Evolutionary conservation across 2,888 invertebrate species (phyloP), one percentile per base, ranked within the genome.

Genomic region (Leptinotarsa haldemani): DNA sequence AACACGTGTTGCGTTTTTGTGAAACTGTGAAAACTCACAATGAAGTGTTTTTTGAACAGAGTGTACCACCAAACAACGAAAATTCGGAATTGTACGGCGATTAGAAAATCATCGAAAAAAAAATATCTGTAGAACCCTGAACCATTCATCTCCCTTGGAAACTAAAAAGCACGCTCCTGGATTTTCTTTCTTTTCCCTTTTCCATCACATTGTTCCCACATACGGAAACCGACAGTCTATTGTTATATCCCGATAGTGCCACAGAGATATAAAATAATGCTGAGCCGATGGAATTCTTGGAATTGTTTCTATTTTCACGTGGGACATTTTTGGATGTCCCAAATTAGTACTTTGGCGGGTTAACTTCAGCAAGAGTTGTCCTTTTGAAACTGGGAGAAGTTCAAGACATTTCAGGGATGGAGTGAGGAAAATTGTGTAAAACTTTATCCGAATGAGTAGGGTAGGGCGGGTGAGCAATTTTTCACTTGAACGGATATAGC

Each of bases 151-250:
- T 3, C 53, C 20, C 18, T 13, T 13, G 18, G 20, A 18, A 56
- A 20, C 3, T 4, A 22, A 12, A 22, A 3, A 0, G 56, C 22
- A 50, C 50, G 25, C n/a, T 5, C 20, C 1, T 56, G 56, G 16
- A 20, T 25, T 13, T 7, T 18, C 40, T 68, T 68, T 58, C 46
- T 52, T n/a, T 30, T 30, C 52, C 68, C 30, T 68, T 56, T 68
- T 40, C 40, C 56, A 40, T 56, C 68, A 68, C 56, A 68, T 68
- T 68, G 68, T 68, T 52, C 46, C 47, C 68, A 68, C 68, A 68
- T 68, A 68, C 68, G 56, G 56, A 68, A 46, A 68, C 68, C 46
- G 22, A 67, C 53, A 56, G 20, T 56, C 68, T 56, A 68, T 68
- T 68, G 68, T 68, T 68, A 68, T 56, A n/a, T 30, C 46, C 16